Evolutionary conservation across 2,797 vertebrate genomes (phyloP), one percentile per base, ranked within the genome.

Genomic region (Propithecus perrieri): DNA sequence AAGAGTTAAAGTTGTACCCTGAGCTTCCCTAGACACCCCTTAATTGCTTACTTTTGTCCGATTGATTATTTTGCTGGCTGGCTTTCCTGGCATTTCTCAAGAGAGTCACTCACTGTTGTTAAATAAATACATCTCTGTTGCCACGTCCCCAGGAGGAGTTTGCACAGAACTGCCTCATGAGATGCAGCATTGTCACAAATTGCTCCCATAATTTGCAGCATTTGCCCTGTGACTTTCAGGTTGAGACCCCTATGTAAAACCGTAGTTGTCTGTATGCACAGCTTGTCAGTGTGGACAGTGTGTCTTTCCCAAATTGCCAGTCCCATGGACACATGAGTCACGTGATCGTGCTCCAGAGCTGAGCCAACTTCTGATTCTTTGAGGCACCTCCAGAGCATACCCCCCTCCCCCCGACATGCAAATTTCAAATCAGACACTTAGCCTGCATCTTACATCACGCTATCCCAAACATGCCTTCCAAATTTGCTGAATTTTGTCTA

Each of bases 281-380:
- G 65, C 26, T 50, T 22, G 61, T 67, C 9, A 2, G 59, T 5
- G 0, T 28, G 65, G 67, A 76, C 78, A 22, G 28, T 0, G 0
- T 30, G 43, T 41, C 72, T 53, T n/a, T 65, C 46, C 48, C 35
- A 33, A 7, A 0, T 48, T 0, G 0, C 65, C 65, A 22, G 2
- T 26, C 35, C 50, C 0, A 0, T 71, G 67, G n/a, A 24, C 12
- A 0, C 46, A 1, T 0, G 30, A 13, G 15, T 15, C 12, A 0
- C 30, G 0, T 2, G 30, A 17, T 13, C 9, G 11, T 38, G 53
- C 33, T 69, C n/a, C 26, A 67, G 4, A 7, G 74, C 57, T n/a
- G 38, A 85, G 63, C 72, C 5, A 12, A 11, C 43, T 22, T 72
- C 35, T n/a, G 18, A 2, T 91, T 76, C 50, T 93, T 20, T 2